These are phyloP conservation scores for Diarsia mendica DNA, from an alignment of 2,888 invertebrate genomes.

Conservation along the genomic window DNA sequence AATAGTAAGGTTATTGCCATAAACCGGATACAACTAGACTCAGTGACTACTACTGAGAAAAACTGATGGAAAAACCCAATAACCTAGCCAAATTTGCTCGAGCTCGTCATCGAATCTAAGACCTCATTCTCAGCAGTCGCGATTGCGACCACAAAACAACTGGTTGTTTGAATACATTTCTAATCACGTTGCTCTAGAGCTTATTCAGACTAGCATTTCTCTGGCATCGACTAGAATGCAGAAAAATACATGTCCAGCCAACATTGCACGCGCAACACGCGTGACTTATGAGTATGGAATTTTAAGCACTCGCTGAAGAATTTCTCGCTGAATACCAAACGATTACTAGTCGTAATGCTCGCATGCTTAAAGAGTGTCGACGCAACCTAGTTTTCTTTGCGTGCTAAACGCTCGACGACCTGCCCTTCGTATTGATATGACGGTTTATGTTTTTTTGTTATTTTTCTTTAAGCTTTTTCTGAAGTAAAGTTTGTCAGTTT, in stretches of 20 bases:
- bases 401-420: constrained; percentile 5
- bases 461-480: no score
- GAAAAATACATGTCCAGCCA: constrained; percentile 16
- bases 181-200: background rate
- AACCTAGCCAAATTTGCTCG: no score
- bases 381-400: constrained; percentile 26
- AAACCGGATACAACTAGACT: no score
- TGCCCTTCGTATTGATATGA: constrained; percentile 18
- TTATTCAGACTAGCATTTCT: background rate
- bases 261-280: constrained; percentile 31
- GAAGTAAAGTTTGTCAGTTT: no score
- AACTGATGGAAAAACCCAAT: no score
- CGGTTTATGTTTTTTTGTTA: background rate
- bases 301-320: constrained; percentile 11
- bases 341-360: constrained; percentile 17
- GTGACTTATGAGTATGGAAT: constrained; percentile 17
- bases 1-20: no score
- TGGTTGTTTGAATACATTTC: background rate
- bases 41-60: no score
- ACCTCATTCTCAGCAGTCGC: background rate
- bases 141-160: no score
- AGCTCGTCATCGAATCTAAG: no score
- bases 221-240: background rate
- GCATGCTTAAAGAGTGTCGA: constrained; percentile 32
- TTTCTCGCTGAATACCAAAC: constrained; percentile 16